These are phyloP conservation scores for Ischnura elegans DNA, from an alignment of 2,888 invertebrate genomes.

Conservation along the genomic window DNA sequence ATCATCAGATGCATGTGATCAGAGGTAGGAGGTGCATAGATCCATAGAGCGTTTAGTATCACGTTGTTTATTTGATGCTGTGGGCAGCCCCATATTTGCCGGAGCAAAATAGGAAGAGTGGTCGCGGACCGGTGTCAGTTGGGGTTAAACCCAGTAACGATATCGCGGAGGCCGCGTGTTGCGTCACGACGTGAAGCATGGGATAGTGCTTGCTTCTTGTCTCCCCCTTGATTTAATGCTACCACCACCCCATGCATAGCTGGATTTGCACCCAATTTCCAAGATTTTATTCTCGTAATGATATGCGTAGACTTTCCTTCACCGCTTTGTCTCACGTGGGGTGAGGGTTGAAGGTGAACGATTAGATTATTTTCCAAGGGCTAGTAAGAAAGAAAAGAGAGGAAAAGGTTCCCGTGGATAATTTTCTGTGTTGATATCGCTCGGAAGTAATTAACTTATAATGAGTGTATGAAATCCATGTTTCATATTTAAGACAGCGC, in stretches of 20 bases:
- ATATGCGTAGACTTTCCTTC: neutral
- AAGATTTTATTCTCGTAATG: neutral
- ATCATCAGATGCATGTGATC: neutral
- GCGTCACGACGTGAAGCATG: neutral
- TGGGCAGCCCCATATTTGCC: neutral
- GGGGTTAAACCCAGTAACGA: conserved; percentile 6
- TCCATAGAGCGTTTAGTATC: neutral
- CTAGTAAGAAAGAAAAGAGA: no score
- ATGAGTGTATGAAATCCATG: no score
- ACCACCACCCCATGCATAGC: neutral
- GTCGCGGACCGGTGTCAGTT: neutral
- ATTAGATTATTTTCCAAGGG: neutral
- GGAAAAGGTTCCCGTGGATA: no score
- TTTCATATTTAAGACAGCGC: no score
- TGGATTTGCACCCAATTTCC: neutral
- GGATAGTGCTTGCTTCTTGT: neutral
- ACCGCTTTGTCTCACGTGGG: neutral
- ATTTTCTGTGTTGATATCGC: no score
- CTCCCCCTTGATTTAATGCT: neutral
- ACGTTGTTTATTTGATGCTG: neutral
- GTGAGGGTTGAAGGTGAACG: no score
- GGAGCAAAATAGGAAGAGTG: neutral
- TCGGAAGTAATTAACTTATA: no score
- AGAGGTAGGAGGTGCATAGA: no score
- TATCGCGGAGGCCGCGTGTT: neutral